Evolutionary conservation across 1,140 invertebrate genomes (phyloP).

Genomic region (Pectinophora gossypiella): DNA sequence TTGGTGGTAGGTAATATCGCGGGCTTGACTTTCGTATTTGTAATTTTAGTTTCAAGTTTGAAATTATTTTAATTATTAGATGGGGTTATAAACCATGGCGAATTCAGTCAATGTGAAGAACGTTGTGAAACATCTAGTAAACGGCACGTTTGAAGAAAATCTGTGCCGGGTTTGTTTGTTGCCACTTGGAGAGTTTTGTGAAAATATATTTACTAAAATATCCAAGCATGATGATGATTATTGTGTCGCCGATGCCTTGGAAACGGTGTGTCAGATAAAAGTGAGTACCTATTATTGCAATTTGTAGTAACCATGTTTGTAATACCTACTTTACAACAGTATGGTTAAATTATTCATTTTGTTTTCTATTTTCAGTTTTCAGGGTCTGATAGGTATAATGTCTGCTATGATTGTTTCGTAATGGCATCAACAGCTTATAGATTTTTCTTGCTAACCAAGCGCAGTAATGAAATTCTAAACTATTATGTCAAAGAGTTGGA

Average conservation of each 20-base stretch:
- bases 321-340: no score
- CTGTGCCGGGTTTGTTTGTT: slow-evolving; percentile 51
- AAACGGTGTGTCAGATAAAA: slow-evolving; percentile 41
- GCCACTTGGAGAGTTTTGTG: slow-evolving; percentile 30
- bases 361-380: slow-evolving; percentile 46
- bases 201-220: slow-evolving; percentile 48
- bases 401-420: slow-evolving; percentile 50
- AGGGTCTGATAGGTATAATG: slow-evolving; percentile 34
- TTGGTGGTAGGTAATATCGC: slow-evolving; percentile 23
- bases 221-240: slow-evolving; percentile 46
- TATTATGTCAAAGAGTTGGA: slow-evolving; percentile 42
- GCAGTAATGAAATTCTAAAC: slow-evolving; percentile 37
- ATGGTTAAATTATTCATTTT: no score
- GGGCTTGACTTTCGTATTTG: slow-evolving; percentile 5
- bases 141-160: slow-evolving; percentile 46
- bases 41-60: no score
- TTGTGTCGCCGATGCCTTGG: slow-evolving; percentile 48
- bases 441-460: slow-evolving; percentile 40
- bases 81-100: slow-evolving; percentile 30
- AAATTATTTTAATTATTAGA: no score
- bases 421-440: slow-evolving; percentile 45
- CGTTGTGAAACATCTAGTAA: slow-evolving; percentile 48
- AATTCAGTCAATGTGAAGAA: slow-evolving; percentile 33
- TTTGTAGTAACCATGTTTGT: no score
- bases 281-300: no score